Base-by-base conservation (phyloP, 2,888 invertebrate genomes). In the Monoplex corrugatus region DNA sequence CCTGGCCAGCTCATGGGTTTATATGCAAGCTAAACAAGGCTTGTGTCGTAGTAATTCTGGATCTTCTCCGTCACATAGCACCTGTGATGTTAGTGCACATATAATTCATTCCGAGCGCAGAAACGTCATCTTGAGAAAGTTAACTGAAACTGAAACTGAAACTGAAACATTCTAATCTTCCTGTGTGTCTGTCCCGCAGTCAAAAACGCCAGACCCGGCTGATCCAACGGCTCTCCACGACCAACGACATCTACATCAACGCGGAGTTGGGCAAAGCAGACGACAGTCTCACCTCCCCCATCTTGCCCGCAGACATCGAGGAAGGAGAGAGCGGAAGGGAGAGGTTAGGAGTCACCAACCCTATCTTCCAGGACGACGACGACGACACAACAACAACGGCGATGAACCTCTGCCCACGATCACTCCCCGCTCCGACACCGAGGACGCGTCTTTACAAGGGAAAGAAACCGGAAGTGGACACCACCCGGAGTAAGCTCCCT, bases 281-380 rank as follows among this genome's bases (percentile, higher is more conserved):
- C 75, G 38, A 75, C 75, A 75, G 38, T 38, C 13, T 43, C 3
- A 28, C 16, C 23, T 35, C 35, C 32, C 72, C 72, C 72, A 57
- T 40, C 43, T 28, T 43, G 40, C 78, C 38, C 38, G 19, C 40
- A 28, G n/a, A 1, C 8, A 3, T 32, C 32, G 78, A 43, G 28
- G 1, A 28, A 28, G 40, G 43, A 43, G 40, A 43, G 43, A 28
- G 43, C 32, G 72, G 6, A 32, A 35, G 72, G 35, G 72, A 0
- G 19, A 35, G 72, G 35, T 32, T 0, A 6, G 75, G 75, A 8
- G 75, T 80, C 28, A 80, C 23, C 78, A 80, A 80, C 78, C 78
- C 78, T 23, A 80, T 80, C 78, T 80, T 43, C 43, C 40, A 43
- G 23, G 78, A 80, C 28, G 78, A 80, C 40, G 78, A 78, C 13